Percentiles rank a stretch among this genome's conserved stretches.
These are phyloP conservation scores for Trichopria drosophilae DNA, from an alignment of 2,888 invertebrate genomes.

Conservation along the genomic window DNA sequence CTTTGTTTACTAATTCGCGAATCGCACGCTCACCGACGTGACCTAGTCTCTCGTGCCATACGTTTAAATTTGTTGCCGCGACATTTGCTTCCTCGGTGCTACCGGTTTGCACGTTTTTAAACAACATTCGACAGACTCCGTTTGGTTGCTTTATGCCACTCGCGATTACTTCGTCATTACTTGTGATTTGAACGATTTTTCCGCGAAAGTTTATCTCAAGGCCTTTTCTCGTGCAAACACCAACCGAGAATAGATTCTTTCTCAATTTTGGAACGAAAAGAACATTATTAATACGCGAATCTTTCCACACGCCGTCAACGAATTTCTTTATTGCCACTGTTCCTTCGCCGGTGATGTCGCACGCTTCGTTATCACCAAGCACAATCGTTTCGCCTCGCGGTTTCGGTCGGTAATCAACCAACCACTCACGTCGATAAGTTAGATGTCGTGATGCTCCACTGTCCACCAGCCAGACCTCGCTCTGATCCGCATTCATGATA, in stretches of 20 bases:
- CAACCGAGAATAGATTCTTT: constrained; percentile 35
- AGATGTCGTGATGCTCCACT: too few relatives aligned
- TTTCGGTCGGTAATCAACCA: constrained; percentile 5
- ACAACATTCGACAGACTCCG: constrained; percentile 4
- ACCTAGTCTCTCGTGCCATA: constrained; percentile 28
- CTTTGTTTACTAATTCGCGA: constrained; percentile 6
- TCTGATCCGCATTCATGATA: constrained; percentile 9
- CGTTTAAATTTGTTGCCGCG: constrained; percentile 10
- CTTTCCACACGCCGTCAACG: constrained; percentile 22
- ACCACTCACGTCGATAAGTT: constrained; percentile 28
- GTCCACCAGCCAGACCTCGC: too few relatives aligned
- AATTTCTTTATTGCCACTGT: constrained; percentile 17
- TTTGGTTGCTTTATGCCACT: constrained; percentile 5
- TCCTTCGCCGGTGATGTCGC: constrained; percentile 17
- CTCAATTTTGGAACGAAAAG: constrained; percentile 31
- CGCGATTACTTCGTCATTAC: constrained; percentile 1
- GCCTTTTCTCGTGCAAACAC: constrained; percentile 13
- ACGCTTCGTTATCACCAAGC: constrained; percentile 23
- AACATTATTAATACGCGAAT: constrained; percentile 29
- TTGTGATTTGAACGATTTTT: background rate
- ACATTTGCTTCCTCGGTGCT: constrained; percentile 4
- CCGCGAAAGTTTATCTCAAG: constrained; percentile 1
- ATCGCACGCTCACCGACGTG: constrained; percentile 16
- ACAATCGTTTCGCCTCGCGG: constrained; percentile 6
- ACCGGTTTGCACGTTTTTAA: background rate